Percentiles rank a stretch among this genome's conserved stretches.
These are phyloP conservation scores for Sciaenops ocellatus DNA, from an alignment of 2,797 vertebrate genomes.

Conservation along the genomic window DNA sequence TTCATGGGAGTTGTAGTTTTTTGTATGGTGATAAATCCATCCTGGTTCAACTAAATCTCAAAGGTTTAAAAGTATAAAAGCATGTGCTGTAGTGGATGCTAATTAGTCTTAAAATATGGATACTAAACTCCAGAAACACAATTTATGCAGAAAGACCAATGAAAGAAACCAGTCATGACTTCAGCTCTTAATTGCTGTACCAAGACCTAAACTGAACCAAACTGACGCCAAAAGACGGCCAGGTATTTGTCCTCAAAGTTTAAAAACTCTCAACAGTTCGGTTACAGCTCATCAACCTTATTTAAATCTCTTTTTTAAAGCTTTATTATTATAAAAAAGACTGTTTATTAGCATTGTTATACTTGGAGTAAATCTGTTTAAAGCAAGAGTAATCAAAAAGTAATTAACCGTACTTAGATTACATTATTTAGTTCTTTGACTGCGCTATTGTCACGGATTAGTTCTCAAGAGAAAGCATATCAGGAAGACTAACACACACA, in stretches of 20 bases:
- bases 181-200: not conserved
- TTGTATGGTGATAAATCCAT: not conserved
- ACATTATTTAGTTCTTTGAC: constrained; percentile 14
- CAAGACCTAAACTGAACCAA: not conserved
- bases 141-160: no score
- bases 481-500: constrained; percentile 32
- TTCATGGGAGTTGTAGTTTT: not conserved
- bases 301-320: not conserved
- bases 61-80: no score
- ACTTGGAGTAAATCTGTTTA: not conserved
- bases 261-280: not conserved
- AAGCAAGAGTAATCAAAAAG: constrained; percentile 6
- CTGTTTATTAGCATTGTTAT: not conserved
- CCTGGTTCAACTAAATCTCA: not conserved
- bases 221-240: not conserved
- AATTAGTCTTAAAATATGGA: not conserved
- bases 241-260: not conserved
- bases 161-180: not conserved
- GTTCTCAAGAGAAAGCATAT: constrained; percentile 47
- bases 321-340: no score
- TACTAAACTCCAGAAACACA: not conserved
- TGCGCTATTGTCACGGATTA: constrained; percentile 28
- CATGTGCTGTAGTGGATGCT: not conserved
- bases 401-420: constrained; percentile 7
- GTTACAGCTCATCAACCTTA: not conserved